Base-by-base conservation (phyloP, 2,797 vertebrate species). In the Phoxinus dragarum region DNA sequence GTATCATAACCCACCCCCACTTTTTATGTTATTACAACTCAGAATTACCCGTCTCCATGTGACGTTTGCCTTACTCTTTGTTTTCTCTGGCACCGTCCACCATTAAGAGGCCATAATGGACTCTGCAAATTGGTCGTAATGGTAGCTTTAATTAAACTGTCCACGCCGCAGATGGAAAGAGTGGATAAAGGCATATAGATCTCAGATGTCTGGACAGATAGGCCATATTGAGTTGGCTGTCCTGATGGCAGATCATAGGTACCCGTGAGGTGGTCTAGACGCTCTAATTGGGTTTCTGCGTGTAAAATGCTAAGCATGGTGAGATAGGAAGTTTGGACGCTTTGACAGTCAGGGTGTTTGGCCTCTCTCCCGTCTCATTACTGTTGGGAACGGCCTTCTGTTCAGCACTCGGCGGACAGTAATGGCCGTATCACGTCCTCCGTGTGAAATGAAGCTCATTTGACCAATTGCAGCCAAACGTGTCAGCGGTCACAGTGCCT, bases 131-230 rank as follows among this genome's bases (percentile, higher is more conserved):
- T 92, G 90, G 90, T 94, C 91, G 89, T 94, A 95, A 95, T 94
- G 92, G 93, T 93, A 92, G 93, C 92, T 94, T 94, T 94, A 94
- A 94, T 95, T 94, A 94, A 94, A 91, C 89, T 94, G 92, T 92
- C 92, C 40, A 54, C 11, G 6, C 34, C 31, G 56, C 73, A 76
- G 85, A 78, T 84, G 82, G 86, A 75, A 80, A 76, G 74, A 84
- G 59, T 19, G 34, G 49, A 88, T 88, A 86, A 88, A 86, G 86
- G 68, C 71, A 80, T 87, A 84, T 75, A 80, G 59, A 84, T 84
- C 79, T 82, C 66, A 82, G 79, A 82, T 73, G 64, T 87, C 82
- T 80, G 69, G 49, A 79, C 59, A 21, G 72, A 81, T 77, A 67
- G 73, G 54, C 56, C 75, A 71, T 82, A 69, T 72, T 73, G 68